Evolutionary conservation across 1,140 invertebrate species (phyloP).

Genomic region (Manduca sexta): DNA sequence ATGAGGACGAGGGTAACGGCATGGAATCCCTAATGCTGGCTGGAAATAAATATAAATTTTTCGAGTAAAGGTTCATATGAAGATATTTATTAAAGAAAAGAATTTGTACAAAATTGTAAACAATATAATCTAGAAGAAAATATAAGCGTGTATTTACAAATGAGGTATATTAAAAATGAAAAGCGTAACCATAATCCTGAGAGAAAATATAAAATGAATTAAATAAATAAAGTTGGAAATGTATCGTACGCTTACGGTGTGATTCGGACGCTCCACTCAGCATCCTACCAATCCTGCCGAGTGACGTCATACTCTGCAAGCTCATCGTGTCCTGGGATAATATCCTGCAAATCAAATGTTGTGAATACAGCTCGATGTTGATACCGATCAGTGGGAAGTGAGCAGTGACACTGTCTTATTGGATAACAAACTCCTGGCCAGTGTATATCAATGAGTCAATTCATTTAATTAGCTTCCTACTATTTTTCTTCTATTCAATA

Average conservation of each 20-base stretch:
- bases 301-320: constrained; percentile 88
- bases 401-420: too few species aligned
- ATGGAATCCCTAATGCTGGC: constrained; percentile 49
- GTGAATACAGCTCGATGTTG: too few species aligned
- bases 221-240: not conserved
- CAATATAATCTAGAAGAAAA: not conserved
- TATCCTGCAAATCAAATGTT: constrained; percentile 73
- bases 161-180: not conserved
- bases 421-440: too few species aligned
- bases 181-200: not conserved
- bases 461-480: too few species aligned
- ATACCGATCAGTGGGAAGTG: too few species aligned
- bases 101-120: not conserved
- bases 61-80: not conserved
- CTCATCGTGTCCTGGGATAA: constrained; percentile 91
- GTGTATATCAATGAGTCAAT: too few species aligned
- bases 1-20: constrained; percentile 29
- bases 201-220: not conserved
- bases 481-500: too few species aligned
- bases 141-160: too few species aligned
- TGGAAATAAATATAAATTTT: constrained; percentile 9
- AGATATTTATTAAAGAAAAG: not conserved
- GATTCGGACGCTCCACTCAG: constrained; percentile 76
- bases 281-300: constrained; percentile 85
- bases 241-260: constrained; percentile 40